These are phyloP conservation scores for Nasonia giraulti DNA, from an alignment of 1,140 invertebrate genomes.

Conservation along the genomic window DNA sequence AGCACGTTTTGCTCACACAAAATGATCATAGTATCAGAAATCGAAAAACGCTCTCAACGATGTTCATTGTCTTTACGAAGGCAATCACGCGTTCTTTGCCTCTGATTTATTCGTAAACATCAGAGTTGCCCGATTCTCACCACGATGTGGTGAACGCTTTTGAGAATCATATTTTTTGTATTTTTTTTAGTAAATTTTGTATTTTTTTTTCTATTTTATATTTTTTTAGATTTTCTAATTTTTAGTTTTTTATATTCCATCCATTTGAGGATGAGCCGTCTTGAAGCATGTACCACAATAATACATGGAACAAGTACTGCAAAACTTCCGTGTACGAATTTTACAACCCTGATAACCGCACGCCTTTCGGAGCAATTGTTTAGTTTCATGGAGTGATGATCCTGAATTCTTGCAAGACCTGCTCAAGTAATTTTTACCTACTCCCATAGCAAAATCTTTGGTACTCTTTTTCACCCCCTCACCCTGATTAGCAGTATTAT, in stretches of 20 bases:
- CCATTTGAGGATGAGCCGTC: background rate
- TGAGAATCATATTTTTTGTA: background rate
- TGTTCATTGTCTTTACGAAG: too few relatives aligned
- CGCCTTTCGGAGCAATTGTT: background rate
- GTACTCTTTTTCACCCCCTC: background rate
- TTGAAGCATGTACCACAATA: conserved; percentile 14
- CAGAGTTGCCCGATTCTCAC: background rate
- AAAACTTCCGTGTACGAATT: conserved; percentile 16
- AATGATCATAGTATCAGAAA: too few relatives aligned
- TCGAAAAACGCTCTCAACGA: too few relatives aligned
- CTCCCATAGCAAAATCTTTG: background rate
- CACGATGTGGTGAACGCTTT: background rate
- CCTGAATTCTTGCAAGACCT: conserved; percentile 1
- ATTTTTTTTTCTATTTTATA: too few relatives aligned
- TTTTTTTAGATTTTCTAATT: background rate
- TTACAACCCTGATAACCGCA: background rate
- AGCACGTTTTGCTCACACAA: too few relatives aligned
- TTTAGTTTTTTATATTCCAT: background rate
- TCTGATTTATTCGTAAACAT: background rate
- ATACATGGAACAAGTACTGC: conserved; percentile 5
- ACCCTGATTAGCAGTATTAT: background rate
- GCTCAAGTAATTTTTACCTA: background rate
- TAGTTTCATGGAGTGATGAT: conserved; percentile 17
- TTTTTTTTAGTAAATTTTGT: too few relatives aligned
- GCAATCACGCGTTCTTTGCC: background rate